A percentile compares a stretch with the other conserved stretches of the same genome.
Evolutionary conservation across 2,113 vertebrate species (phyloP).

Genomic region (Nothobranchius furzeri): DNA sequence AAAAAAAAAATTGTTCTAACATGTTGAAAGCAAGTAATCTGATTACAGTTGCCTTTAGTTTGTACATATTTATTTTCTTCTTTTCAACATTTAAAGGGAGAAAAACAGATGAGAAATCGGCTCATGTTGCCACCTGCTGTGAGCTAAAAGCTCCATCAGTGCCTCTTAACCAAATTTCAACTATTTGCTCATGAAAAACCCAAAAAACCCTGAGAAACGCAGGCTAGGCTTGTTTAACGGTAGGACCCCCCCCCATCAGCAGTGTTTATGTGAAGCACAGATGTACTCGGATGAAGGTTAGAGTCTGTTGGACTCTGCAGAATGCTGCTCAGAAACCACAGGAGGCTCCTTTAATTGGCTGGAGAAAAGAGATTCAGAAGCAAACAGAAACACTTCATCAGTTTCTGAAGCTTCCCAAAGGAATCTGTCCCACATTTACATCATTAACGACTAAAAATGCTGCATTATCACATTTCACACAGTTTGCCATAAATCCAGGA

Average conservation of each 20-base stretch:
- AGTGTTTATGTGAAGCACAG: conserved; percentile 35
- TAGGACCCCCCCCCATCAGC: conserved; percentile 30
- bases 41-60: too few relatives aligned
- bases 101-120: too few relatives aligned
- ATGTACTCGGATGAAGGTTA: conserved; percentile 38
- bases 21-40: neutral
- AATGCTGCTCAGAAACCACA: conserved; percentile 37
- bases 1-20: neutral
- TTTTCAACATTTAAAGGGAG: neutral
- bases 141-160: conserved; percentile 23
- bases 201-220: too few relatives aligned
- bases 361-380: conserved; percentile 44
- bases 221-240: neutral
- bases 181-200: neutral
- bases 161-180: conserved; percentile 5
- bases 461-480: conserved; percentile 36
- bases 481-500: conserved; percentile 21
- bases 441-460: conserved; percentile 44
- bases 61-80: neutral
- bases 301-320: conserved; percentile 27
- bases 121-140: neutral
- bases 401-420: conserved; percentile 40
- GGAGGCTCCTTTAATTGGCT: conserved; percentile 56
- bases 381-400: conserved; percentile 48
- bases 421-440: conserved; percentile 47